Evolutionary conservation across 2,113 vertebrate species (phyloP).

Genomic region (Apaloderma vittatum): DNA sequence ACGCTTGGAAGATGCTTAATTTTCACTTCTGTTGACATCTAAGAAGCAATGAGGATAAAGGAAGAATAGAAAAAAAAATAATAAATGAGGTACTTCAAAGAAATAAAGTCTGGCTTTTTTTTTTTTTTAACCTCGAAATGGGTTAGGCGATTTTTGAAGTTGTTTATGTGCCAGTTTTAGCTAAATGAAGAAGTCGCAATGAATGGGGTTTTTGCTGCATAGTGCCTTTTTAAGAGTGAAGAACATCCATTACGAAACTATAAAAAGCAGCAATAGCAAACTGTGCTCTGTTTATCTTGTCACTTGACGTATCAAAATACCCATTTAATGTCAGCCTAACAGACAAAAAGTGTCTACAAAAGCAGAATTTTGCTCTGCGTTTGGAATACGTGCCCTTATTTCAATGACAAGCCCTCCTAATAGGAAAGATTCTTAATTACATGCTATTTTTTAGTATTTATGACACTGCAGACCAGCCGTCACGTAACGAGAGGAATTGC

Average conservation of each 20-base stretch:
- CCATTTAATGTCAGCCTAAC: conserved; percentile 27
- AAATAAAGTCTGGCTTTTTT: neutral
- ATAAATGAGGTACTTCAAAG: neutral
- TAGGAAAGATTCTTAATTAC: neutral
- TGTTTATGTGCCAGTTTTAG: neutral
- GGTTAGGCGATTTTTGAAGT: neutral
- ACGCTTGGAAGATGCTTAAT: neutral
- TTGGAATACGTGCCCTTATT: conserved; percentile 12
- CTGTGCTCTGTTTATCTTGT: conserved; percentile 13
- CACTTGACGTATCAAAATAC: conserved; percentile 41
- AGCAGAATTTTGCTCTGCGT: neutral
- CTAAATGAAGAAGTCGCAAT: neutral
- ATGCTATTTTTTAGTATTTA: neutral
- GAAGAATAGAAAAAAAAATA: neutral
- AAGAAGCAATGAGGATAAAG: neutral
- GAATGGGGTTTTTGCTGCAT: conserved; percentile 6
- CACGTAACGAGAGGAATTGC: neutral
- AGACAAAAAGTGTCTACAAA: neutral
- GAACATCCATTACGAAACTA: neutral
- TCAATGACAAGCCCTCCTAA: neutral
- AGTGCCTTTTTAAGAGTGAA: neutral
- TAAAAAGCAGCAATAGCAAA: conserved; percentile 35
- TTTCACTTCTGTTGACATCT: neutral
- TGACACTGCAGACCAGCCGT: neutral
- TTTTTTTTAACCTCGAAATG: neutral